These are phyloP conservation scores for Cepaea nemoralis DNA, from an alignment of 1,140 invertebrate genomes.

Conservation along the genomic window DNA sequence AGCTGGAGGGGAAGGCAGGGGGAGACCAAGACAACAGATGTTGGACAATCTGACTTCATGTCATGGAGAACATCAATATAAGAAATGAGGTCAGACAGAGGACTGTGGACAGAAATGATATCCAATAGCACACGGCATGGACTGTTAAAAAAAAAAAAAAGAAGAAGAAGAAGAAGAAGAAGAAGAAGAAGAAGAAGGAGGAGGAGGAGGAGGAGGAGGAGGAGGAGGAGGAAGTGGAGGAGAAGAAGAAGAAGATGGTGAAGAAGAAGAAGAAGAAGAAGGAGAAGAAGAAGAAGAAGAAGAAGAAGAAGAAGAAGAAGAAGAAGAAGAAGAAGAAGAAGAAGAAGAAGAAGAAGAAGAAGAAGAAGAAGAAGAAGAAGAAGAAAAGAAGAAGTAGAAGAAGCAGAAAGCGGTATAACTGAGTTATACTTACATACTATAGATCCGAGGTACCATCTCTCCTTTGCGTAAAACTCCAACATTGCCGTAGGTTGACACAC, in stretches of 20 bases:
- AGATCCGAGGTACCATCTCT: slow-evolving; percentile 58
- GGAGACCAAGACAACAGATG: too few species aligned
- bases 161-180: not conserved
- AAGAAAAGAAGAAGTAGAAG: too few species aligned
- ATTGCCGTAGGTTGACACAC: slow-evolving; percentile 59
- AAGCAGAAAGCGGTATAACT: slow-evolving; percentile 34
- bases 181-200: not conserved
- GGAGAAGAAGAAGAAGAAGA: not conserved
- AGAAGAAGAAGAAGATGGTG: not conserved
- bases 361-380: too few species aligned
- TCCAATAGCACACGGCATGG: too few species aligned
- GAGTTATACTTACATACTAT: slow-evolving; percentile 62
- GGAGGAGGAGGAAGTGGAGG: not conserved
- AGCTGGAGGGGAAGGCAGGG: too few species aligned
- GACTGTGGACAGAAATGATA: too few species aligned
- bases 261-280: not conserved
- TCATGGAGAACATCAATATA: too few species aligned
- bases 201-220: not conserved
- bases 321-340: not conserved
- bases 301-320: not conserved
- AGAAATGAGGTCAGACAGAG: too few species aligned
- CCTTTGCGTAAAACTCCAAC: slow-evolving; percentile 57
- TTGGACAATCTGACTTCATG: too few species aligned
- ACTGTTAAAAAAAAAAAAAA: not conserved
- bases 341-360: too few species aligned